Conservation (phyloP, 2,113 vertebrate species). For the Pituophis catenifer region DNA sequence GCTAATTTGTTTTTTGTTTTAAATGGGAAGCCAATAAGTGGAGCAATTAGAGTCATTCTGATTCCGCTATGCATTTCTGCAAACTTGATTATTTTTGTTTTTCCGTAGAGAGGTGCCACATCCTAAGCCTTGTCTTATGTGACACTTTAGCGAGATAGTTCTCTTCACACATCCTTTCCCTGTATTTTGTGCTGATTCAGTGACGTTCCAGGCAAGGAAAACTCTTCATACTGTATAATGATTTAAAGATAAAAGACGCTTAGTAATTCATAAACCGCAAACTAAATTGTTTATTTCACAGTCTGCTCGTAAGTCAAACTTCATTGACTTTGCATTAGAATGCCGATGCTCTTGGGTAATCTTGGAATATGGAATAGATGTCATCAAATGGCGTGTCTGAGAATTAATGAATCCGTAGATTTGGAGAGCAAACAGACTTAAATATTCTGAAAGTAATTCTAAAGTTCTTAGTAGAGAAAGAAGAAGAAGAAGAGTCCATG, state of each 20-base stretch:
- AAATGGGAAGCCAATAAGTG: neutral
- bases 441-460: neutral
- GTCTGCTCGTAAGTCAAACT: neutral
- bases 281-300: neutral
- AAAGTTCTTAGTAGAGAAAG: neutral
- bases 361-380: neutral
- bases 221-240: neutral
- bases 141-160: neutral
- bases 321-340: neutral
- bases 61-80: conserved; percentile 18
- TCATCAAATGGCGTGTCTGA: neutral
- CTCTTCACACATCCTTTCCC: neutral
- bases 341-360: neutral
- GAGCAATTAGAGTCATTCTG: conserved; percentile 49
- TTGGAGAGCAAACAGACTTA: neutral
- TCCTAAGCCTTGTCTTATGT: conserved; percentile 3
- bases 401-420: neutral
- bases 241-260: neutral
- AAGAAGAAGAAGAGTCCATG: neutral
- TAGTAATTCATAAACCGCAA: neutral
- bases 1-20: neutral
- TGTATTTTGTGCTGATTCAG: neutral
- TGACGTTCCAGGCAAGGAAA: neutral
- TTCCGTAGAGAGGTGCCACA: conserved; percentile 32
- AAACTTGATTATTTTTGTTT: neutral